Conservation (phyloP, 2,113 vertebrate genomes). For the Boleophthalmus pectinirostris region DNA sequence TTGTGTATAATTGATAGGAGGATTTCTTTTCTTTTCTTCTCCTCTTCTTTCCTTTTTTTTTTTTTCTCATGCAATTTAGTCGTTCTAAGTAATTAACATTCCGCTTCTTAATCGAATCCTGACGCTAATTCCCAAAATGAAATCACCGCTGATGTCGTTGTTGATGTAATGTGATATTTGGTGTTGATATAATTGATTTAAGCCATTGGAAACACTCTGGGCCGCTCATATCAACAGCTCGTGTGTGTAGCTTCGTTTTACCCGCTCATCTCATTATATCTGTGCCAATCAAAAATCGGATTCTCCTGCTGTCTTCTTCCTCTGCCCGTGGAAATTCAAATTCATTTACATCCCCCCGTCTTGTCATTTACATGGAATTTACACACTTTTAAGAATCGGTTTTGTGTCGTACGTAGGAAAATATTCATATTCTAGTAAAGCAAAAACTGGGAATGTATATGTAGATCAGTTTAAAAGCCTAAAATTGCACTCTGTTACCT, state of each 20-base stretch:
- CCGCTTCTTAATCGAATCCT: not conserved
- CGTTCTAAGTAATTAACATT: not conserved
- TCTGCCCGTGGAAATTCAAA: slow-evolving; percentile 42
- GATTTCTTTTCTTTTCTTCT: not conserved
- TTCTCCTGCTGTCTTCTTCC: slow-evolving; percentile 44
- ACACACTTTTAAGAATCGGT: slow-evolving; percentile 13
- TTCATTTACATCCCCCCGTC: slow-evolving; percentile 41
- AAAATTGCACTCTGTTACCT: no score
- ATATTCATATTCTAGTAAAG: not conserved
- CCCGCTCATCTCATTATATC: slow-evolving; percentile 63
- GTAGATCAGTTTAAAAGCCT: no score
- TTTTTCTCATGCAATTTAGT: not conserved
- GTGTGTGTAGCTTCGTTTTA: slow-evolving; percentile 36
- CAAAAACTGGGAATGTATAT: not conserved
- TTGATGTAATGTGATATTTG: slow-evolving; percentile 35
- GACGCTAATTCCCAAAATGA: not conserved
- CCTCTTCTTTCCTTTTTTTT: no score
- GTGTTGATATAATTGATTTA: slow-evolving; percentile 35
- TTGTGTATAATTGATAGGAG: no score
- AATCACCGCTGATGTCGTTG: not conserved
- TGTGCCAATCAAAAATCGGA: slow-evolving; percentile 52
- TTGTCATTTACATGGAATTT: slow-evolving; percentile 30
- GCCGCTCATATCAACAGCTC: slow-evolving; percentile 20
- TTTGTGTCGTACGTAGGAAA: not conserved
- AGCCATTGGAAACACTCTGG: slow-evolving; percentile 36